These are phyloP conservation scores for Athrips mouffetella DNA, from an alignment of 2,888 invertebrate species.

Conservation along the genomic window DNA sequence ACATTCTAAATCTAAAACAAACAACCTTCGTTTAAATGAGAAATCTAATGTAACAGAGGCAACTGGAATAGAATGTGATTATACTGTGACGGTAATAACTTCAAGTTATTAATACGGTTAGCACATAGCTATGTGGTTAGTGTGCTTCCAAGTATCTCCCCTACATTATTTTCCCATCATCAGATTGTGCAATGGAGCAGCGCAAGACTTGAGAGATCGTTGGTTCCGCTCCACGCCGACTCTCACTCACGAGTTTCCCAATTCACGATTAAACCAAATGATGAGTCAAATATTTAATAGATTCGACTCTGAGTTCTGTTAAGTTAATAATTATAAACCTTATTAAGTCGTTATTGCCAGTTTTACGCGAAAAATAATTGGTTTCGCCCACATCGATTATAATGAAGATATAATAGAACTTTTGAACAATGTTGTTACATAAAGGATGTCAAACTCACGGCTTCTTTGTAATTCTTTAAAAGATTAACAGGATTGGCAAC, in stretches of 20 bases:
- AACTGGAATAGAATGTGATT: slow-evolving; percentile 18
- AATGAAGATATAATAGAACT: no score
- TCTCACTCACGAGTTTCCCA: slow-evolving; percentile 38
- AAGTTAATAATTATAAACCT: neutral
- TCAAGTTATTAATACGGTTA: slow-evolving; percentile 27
- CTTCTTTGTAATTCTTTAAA: neutral
- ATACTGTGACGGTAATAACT: slow-evolving; percentile 14
- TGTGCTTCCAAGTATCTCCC: slow-evolving; percentile 19
- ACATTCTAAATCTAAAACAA: neutral
- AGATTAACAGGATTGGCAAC: slow-evolving; percentile 7
- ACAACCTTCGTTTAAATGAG: slow-evolving; percentile 3
- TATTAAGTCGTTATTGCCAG: neutral
- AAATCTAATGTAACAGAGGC: neutral
- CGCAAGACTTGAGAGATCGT: slow-evolving; percentile 31
- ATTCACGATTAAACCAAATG: slow-evolving; percentile 19
- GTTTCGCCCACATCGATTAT: no score
- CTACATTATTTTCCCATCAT: slow-evolving; percentile 34
- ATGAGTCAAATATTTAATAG: slow-evolving; percentile 2
- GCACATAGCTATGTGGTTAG: slow-evolving; percentile 36
- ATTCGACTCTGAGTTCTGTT: neutral
- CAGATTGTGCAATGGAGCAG: slow-evolving; percentile 36
- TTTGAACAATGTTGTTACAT: neutral
- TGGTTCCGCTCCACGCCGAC: slow-evolving; percentile 33
- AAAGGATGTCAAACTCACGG: neutral
- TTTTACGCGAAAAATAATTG: neutral